Evolutionary conservation across 2,888 invertebrate species (phyloP), one percentile per base, ranked within the genome.

Genomic region (Scrobipalpa atriplicella): DNA sequence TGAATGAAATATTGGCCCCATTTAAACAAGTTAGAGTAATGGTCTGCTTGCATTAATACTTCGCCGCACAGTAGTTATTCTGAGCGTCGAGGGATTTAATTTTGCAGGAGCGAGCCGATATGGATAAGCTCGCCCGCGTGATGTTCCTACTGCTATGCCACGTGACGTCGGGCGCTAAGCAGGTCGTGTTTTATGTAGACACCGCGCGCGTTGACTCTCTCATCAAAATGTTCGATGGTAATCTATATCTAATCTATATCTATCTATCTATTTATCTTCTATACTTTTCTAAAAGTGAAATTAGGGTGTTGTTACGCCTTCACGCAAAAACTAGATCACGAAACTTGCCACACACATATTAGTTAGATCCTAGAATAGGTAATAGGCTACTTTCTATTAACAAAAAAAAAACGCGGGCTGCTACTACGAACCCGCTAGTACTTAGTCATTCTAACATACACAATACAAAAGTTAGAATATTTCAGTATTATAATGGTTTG

Each of bases 91-190:
- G 6, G 2, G 8, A 51, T 18, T 0, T 11, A n/a, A 36, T 11
- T 3, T 38, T 36, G 5, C 75, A 88, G 85, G 86, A 81, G 69
- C 83, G 82, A 19, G 68, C 66, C 47, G 86, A 90, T 68, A 85
- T 91, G 87, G 83, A 79, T 19, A 83, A 84, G 74, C 72, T 92
- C 70, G 80, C 90, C 9, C 85, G 86, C 21, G 91, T 90, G 67
- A 83, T 91, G 89, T 91, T 91, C 73, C 79, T 92, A 70, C 79
- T 91, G 72, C 82, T 92, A 67, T 91, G 91, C 71, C 92, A 91
- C 77, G 76, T 91, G 66, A 90, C 91, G 9, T 87, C 90, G 5
- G 75, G 89, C 68, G 84, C 74, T 19, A 92, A 92, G 77, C 92
- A 91, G 73, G 36, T 86, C 21, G 84, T 85, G 54, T 87, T 92